phyloP scores from a whole-genome alignment of 2,113 vertebrate species.

The Thryonomys swinderianus region DNA sequence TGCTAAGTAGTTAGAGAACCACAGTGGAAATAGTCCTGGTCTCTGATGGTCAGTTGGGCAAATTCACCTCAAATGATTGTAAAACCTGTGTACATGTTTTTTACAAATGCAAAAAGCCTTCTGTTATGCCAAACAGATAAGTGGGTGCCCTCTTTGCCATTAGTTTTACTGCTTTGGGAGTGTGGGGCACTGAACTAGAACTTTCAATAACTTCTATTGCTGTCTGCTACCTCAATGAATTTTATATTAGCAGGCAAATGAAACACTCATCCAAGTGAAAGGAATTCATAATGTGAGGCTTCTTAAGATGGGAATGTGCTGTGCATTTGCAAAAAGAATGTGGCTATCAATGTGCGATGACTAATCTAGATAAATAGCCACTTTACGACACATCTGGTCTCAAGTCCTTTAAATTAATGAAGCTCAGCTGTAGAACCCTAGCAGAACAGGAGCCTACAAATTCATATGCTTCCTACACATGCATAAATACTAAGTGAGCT shows the following conservation, averaged over 20 bases:
- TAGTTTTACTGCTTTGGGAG: constrained; percentile 64
- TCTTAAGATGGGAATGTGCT: constrained; percentile 57
- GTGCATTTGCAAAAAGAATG: constrained; percentile 59
- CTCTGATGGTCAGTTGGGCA: constrained; percentile 74
- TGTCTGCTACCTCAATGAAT: constrained; percentile 78
- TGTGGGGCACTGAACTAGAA: constrained; percentile 69
- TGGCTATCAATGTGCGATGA: constrained; percentile 61
- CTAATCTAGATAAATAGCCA: constrained; percentile 71
- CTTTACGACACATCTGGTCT: constrained; percentile 58
- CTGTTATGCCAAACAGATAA: constrained; percentile 62
- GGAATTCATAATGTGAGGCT: constrained; percentile 75
- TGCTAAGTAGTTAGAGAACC: constrained; percentile 71
- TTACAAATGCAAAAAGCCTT: constrained; percentile 61
- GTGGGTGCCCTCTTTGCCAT: constrained; percentile 65
- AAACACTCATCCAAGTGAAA: constrained; percentile 79
- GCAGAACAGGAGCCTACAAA: constrained; percentile 66
- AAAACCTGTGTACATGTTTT: not conserved
- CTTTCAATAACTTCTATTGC: constrained; percentile 63
- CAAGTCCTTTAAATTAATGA: constrained; percentile 73
- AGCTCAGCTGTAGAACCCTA: constrained; percentile 56
- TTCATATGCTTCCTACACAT: constrained; percentile 58
- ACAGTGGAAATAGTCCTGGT: constrained; percentile 59
- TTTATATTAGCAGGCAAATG: constrained; percentile 82
- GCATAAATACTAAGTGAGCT: constrained; percentile 67
- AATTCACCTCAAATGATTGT: constrained; percentile 57